Evolutionary conservation across 2,797 vertebrate genomes (phyloP), one percentile per base, ranked within the genome.

Genomic region (Graptemys geographica): DNA sequence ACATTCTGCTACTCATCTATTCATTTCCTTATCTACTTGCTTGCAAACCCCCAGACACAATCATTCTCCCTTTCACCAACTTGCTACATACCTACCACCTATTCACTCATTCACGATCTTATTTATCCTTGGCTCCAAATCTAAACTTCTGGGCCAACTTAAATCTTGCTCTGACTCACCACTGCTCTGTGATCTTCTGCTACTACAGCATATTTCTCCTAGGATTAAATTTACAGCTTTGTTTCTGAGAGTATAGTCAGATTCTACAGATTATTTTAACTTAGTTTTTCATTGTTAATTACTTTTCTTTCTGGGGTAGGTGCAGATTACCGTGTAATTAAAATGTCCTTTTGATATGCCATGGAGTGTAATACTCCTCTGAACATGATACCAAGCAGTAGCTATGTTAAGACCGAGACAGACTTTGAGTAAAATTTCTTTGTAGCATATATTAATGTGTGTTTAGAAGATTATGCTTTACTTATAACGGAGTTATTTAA

Each of bases 81-180:
- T 81, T 80, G 82, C 74, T 83, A 82, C 88, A 88, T 92, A 89
- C 90, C 49, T 79, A 78, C 90, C 94, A 96, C 93, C 94, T 96
- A 94, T 95, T 97, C 89, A 84, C 52, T 97, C 96, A 92, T 83
- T 95, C 74, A 76, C 74, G 88, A 80, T 83, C 88, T 87, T 72
- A 95, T 89, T 81, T 81, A 85, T 78, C 44, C 74, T 69, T 12
- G 1, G 57, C 49, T 41, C 78, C 52, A 53, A 81, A 84, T 11
- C 18, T 10, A 56, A 59, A 52, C 44, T 90, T 69, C 86, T 0
- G 0, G n/a, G 59, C 27, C 12, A 62, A 59, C 76, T 86, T 82
- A 3, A 1, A 9, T 91, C 84, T 59, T 79, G 69, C 13, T 87
- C 52, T 85, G 44, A 28, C 49, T 59, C 83, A 37, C 56, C 81